A percentile compares a stretch with the other conserved stretches of the same genome.
These are phyloP conservation scores for Drosophila obscura DNA, from an alignment of 1,140 invertebrate genomes.

Conservation along the genomic window DNA sequence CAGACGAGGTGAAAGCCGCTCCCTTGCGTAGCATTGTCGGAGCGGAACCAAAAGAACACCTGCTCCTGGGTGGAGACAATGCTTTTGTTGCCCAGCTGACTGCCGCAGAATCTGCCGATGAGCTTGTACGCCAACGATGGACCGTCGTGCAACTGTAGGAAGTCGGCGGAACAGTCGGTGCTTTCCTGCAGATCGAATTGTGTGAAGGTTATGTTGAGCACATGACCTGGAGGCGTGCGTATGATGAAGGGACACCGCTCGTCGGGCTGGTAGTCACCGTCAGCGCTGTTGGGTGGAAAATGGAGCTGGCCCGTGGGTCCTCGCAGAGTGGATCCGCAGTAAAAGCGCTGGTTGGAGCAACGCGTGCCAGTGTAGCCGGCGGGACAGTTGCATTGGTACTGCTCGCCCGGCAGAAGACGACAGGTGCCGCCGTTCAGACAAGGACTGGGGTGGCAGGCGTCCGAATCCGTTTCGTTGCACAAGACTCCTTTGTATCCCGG, in stretches of 20 bases:
- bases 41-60: constrained; percentile 91
- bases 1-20: constrained; percentile 89
- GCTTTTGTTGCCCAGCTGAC: constrained; percentile 85
- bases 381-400: constrained; percentile 84
- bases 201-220: constrained; percentile 91
- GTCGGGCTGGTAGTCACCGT: constrained; percentile 84
- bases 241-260: constrained; percentile 93
- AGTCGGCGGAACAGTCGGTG: constrained; percentile 87
- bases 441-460: constrained; percentile 89
- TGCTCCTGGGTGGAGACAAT: constrained; percentile 89
- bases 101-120: constrained; percentile 92
- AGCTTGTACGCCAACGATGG: constrained; percentile 87
- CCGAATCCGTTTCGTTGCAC: constrained; percentile 85
- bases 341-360: constrained; percentile 54
- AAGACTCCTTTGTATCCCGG: constrained; percentile 66
- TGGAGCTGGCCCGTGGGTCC: constrained; percentile 37
- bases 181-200: constrained; percentile 87
- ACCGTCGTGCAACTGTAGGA: constrained; percentile 92
- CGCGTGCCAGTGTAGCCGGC: constrained; percentile 84
- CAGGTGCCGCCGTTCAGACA: constrained; percentile 92
- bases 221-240: constrained; percentile 86
- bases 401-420: constrained; percentile 82
- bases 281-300: constrained; percentile 85
- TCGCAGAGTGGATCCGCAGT: constrained; percentile 85
- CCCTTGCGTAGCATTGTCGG: constrained; percentile 85